A percentile compares a stretch with the other conserved stretches of the same genome.
Evolutionary conservation across 2,888 invertebrate species (phyloP).

Genomic region (Cephus pulcher): DNA sequence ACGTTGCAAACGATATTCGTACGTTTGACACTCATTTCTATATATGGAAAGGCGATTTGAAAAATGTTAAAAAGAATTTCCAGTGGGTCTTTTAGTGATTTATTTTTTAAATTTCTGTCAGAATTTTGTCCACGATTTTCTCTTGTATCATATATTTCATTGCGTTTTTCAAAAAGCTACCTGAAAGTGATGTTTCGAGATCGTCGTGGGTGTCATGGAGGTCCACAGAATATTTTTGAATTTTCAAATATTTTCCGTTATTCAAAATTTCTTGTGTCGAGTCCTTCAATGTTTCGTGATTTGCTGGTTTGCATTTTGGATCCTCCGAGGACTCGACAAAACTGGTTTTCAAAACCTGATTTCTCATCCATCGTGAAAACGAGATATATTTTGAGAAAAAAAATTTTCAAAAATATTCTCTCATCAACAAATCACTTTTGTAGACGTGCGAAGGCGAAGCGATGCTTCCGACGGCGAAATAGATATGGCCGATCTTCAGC

Average conservation of each 20-base stretch:
- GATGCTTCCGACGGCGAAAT: neutral
- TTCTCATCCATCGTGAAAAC: neutral
- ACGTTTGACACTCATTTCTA: neutral
- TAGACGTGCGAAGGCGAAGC: neutral
- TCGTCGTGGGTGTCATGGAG: neutral
- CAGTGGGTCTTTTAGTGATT: neutral
- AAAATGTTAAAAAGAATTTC: neutral
- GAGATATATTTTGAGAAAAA: neutral
- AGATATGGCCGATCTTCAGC: neutral
- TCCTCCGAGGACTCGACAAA: neutral
- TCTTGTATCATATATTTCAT: neutral
- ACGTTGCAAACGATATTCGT: neutral
- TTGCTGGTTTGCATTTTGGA: neutral
- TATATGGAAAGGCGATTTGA: neutral
- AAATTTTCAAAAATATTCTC: neutral
- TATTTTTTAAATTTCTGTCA: neutral
- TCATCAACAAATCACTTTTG: neutral
- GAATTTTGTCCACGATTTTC: neutral
- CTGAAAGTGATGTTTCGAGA: neutral
- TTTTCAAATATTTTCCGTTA: neutral
- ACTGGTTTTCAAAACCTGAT: neutral
- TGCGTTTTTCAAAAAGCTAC: neutral
- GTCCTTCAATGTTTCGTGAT: neutral
- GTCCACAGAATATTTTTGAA: neutral
- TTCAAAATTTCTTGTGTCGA: neutral